phyloP scores from a whole-genome alignment of 2,888 invertebrate genomes.

The Azorinus chamasolen region DNA sequence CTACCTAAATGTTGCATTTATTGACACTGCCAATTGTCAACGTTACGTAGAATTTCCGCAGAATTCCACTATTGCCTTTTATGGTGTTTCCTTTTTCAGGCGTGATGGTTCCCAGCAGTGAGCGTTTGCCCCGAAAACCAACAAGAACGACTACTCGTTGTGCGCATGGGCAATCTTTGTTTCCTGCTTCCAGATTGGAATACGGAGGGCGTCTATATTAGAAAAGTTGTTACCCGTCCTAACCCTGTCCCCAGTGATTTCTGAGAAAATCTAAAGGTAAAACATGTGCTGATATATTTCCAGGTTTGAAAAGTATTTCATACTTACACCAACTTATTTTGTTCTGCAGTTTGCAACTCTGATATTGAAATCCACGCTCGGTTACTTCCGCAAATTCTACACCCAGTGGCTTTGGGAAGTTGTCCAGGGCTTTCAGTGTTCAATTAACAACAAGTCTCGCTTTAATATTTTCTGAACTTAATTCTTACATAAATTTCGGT shows the following conservation, averaged over 20 bases:
- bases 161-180: constrained; percentile 57
- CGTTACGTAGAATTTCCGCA: no score
- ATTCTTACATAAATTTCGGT: no score
- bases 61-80: constrained; percentile 34
- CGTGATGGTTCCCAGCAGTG: constrained; percentile 1
- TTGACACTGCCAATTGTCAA: no score
- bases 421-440: no score
- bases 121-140: background rate
- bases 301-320: no score
- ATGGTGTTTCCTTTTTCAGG: constrained; percentile 25
- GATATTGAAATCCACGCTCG: no score
- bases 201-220: constrained; percentile 53
- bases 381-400: no score
- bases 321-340: background rate
- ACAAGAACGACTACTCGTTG: constrained; percentile 1
- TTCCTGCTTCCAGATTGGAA: constrained; percentile 47
- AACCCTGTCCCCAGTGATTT: constrained; percentile 7
- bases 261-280: constrained; percentile 15
- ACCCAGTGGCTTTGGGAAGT: no score
- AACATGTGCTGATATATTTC: background rate
- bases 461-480: no score
- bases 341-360: background rate
- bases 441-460: no score
- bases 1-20: no score
- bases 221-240: constrained; percentile 31